These are phyloP conservation scores for Matsumurasca onukii DNA, from an alignment of 1,140 invertebrate species.

Conservation along the genomic window DNA sequence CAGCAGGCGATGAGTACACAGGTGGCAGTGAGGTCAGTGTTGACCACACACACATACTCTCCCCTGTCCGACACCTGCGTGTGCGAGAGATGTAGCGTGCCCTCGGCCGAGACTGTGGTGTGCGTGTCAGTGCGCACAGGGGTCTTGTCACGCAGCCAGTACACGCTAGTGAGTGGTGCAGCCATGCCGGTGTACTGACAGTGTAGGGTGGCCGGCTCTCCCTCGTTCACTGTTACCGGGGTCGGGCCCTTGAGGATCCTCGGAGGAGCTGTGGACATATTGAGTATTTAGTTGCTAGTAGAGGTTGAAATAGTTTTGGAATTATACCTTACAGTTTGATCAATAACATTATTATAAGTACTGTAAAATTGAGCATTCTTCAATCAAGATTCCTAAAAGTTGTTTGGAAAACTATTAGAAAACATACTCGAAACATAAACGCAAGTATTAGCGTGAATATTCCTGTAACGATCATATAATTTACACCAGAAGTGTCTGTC, in stretches of 20 bases:
- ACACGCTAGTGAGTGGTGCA: conserved; percentile 60
- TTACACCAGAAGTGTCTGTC: no score
- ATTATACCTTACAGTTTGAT: no score
- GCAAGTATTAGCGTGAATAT: no score
- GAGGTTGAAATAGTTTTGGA: no score
- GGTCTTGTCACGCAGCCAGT: conserved; percentile 70
- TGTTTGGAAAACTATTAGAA: no score
- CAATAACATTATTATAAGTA: no score
- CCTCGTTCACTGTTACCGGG: conserved; percentile 64
- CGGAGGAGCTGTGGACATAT: conserved; percentile 57
- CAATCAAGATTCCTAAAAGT: no score
- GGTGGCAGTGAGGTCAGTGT: conserved; percentile 63
- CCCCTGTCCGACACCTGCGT: conserved; percentile 63
- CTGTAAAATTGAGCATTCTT: no score
- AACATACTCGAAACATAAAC: no score
- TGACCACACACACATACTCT: conserved; percentile 66
- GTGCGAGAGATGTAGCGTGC: conserved; percentile 59
- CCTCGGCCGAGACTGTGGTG: conserved; percentile 52
- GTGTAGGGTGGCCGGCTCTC: conserved; percentile 59
- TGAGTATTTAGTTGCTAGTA: no score
- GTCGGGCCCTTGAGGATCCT: conserved; percentile 56
- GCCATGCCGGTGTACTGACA: conserved; percentile 64
- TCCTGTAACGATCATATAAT: no score
- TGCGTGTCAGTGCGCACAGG: conserved; percentile 24
- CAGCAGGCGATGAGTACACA: conserved; percentile 57